phyloP scores from a whole-genome alignment of 2,797 vertebrate genomes.

The Babyrousa celebensis region DNA sequence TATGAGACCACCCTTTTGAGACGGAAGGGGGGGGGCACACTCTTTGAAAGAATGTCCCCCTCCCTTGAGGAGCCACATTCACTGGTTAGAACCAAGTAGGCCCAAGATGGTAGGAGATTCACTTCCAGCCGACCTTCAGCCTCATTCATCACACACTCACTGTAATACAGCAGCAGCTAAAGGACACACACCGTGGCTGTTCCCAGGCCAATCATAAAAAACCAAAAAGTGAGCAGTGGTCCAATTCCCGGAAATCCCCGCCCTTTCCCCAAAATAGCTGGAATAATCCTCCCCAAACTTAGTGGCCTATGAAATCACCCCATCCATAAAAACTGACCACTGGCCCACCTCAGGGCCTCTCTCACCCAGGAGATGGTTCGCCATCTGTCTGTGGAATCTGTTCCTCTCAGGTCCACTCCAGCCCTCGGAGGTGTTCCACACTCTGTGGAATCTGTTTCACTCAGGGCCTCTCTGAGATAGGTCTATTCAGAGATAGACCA shows the following conservation, averaged over 20 bases:
- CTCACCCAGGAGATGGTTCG: background rate
- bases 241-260: background rate
- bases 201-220: fast-evolving
- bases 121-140: background rate
- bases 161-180: background rate
- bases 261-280: background rate
- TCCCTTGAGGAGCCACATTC: background rate
- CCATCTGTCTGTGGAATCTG: fast-evolving
- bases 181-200: background rate
- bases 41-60: background rate
- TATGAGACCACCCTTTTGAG: background rate
- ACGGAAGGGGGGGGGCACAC: background rate
- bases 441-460: background rate
- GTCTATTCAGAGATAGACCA: background rate
- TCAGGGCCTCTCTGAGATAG: too few species aligned
- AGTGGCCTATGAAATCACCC: background rate
- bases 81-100: background rate
- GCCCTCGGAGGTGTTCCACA: background rate
- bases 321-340: background rate
- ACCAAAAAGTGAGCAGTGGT: background rate
- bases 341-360: background rate
- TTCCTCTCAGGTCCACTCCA: background rate
- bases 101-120: background rate
- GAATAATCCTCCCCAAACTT: background rate
- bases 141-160: background rate